These are phyloP conservation scores for Drosophila quadrilineata DNA, from an alignment of 1,140 invertebrate genomes.

Conservation along the genomic window DNA sequence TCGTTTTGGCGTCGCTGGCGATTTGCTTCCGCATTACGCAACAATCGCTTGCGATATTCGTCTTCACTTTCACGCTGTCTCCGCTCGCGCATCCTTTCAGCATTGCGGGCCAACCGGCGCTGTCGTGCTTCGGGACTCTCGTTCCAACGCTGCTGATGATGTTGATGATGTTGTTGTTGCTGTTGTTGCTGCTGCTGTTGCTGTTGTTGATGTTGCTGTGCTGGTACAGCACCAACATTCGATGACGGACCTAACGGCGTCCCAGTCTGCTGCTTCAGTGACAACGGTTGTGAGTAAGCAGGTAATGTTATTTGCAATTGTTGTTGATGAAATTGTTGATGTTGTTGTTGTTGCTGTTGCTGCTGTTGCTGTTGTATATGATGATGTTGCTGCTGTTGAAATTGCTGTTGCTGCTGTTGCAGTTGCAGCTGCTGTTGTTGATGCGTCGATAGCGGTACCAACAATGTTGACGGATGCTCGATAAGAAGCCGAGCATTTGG, in stretches of 20 bases:
- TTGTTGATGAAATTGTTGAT: slow-evolving; percentile 62
- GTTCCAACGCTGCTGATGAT: slow-evolving; percentile 77
- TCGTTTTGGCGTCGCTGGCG: slow-evolving; percentile 76
- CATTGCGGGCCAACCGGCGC: slow-evolving; percentile 80
- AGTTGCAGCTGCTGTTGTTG: slow-evolving; percentile 53
- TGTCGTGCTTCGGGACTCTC: slow-evolving; percentile 79
- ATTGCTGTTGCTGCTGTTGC: slow-evolving; percentile 43
- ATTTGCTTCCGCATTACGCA: slow-evolving; percentile 78
- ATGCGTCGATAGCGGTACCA: slow-evolving; percentile 72
- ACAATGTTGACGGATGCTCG: slow-evolving; percentile 75
- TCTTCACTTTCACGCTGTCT: slow-evolving; percentile 78
- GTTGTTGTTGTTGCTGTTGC: slow-evolving; percentile 57
- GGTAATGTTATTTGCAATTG: slow-evolving; percentile 59
- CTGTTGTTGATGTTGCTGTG: slow-evolving; percentile 14
- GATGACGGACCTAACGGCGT: slow-evolving; percentile 62
- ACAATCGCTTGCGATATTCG: slow-evolving; percentile 73
- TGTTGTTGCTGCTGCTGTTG: slow-evolving; percentile 19
- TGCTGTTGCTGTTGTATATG: slow-evolving; percentile 62
- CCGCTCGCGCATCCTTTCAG: slow-evolving; percentile 80
- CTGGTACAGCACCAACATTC: slow-evolving; percentile 29
- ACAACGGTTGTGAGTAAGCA: slow-evolving; percentile 54
- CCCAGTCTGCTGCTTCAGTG: slow-evolving; percentile 61
- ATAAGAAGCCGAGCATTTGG: slow-evolving; percentile 76
- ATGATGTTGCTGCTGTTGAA: slow-evolving; percentile 46
- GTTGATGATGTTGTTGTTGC: slow-evolving; percentile 26